Conservation (phyloP, 1,140 invertebrate genomes). For the Lethrus apterus region DNA sequence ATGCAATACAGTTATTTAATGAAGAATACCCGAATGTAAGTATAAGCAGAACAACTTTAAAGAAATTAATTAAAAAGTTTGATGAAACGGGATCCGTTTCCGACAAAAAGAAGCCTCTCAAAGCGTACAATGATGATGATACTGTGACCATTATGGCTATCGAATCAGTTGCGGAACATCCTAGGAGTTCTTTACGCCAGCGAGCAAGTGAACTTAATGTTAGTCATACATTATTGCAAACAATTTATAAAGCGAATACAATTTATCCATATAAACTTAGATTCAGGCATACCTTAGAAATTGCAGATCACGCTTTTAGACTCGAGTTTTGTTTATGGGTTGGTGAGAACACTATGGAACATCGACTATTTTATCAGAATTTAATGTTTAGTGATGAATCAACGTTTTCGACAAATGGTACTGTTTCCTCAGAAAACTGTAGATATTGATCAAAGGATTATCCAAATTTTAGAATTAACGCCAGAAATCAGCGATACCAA, state of each 20-base stretch:
- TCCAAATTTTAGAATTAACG: slow-evolving; percentile 7
- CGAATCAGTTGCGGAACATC: neutral
- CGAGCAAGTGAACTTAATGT: slow-evolving; percentile 3
- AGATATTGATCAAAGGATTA: slow-evolving; percentile 5
- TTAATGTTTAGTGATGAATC: slow-evolving; percentile 2
- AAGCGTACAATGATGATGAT: neutral
- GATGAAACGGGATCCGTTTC: too few relatives aligned
- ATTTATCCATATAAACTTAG: slow-evolving; percentile 13
- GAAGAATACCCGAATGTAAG: too few relatives aligned
- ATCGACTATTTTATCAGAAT: slow-evolving; percentile 15
- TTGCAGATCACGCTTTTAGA: slow-evolving; percentile 10
- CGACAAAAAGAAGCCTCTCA: too few relatives aligned
- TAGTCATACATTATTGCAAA: slow-evolving; percentile 16
- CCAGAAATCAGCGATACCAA: slow-evolving; percentile 1
- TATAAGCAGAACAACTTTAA: too few relatives aligned
- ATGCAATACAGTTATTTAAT: too few relatives aligned
- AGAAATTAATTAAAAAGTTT: too few relatives aligned
- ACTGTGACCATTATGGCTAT: neutral
- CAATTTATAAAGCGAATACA: slow-evolving; percentile 16
- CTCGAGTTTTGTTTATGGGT: slow-evolving; percentile 14
- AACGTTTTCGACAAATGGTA: slow-evolving; percentile 1
- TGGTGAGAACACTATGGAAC: slow-evolving; percentile 14
- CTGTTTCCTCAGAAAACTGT: slow-evolving; percentile 4
- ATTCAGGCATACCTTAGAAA: slow-evolving; percentile 16
- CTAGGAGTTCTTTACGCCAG: neutral